Base-by-base conservation (phyloP, 2,888 invertebrate species). In the Panzeria rudis region DNA sequence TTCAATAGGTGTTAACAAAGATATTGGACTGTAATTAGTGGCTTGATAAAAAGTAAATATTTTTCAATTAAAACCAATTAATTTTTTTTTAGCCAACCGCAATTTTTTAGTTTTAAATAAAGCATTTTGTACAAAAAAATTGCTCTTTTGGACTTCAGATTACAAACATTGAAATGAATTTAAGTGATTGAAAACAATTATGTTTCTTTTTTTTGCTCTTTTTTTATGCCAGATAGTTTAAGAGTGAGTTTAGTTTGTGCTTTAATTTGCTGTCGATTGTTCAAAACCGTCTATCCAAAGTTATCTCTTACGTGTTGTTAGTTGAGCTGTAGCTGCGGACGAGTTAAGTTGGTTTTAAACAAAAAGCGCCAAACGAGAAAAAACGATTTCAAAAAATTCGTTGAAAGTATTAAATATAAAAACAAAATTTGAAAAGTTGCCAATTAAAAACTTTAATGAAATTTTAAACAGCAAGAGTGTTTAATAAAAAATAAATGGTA, bases 251-350 rank as follows among this genome's bases (percentile, higher is more conserved):
- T 47, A 29, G 2, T 41, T 54, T 59, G 15, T 8, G n/a, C 9
- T 64, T 77, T 15, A 64, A 20, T 13, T 11, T 61, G 13, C 11
- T 15, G 11, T 23, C 9, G 64, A 52, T 11, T 41, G 23, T 35
- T 72, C 38, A 25, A 71, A n/a, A 9, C 8, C 44, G 20, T 20
- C 9, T 6, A 56, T 3, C 29, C 62, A 47, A 38, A 59, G 20
- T 32, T 20, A 47, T 44, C 68, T 47, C 78, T 85, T 68, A 2
- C 11, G 2, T 72, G 13, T 11, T 32, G 50, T 54, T 69, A 85
- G 85, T 85, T 85, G 75, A 61, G 71, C 79, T 71, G 15, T 52
- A 79, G 54, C 47, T 59, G 82, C 73, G 23, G 32, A 59, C 75
- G 71, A 75, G 50, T 64, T n/a, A 69, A 78, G 81, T n/a, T 81